Evolutionary conservation across 2,797 vertebrate species (phyloP).

Genomic region (Gouania willdenowi): DNA sequence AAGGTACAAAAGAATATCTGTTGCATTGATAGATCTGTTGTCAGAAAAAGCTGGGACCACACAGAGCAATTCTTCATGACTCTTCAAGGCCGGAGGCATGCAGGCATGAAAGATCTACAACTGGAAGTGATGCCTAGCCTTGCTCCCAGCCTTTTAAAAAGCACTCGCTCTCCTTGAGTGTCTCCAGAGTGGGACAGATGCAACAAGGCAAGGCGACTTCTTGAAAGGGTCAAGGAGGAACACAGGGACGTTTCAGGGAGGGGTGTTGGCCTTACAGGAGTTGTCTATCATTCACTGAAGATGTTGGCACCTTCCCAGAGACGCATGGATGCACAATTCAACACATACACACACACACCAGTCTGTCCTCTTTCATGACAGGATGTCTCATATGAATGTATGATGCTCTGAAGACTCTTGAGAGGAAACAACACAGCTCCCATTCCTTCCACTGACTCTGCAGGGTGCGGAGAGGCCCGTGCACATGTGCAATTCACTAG

Average conservation of each 20-base stretch:
- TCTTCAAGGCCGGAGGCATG: conserved; percentile 60
- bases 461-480: conserved; percentile 36
- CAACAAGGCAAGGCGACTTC: conserved; percentile 60
- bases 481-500: conserved; percentile 52
- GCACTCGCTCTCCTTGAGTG: conserved; percentile 64
- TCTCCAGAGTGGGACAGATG: conserved; percentile 65
- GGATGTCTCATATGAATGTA: conserved; percentile 53
- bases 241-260: conserved; percentile 41
- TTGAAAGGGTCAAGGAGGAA: conserved; percentile 66
- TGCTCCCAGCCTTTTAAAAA: conserved; percentile 57
- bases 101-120: conserved; percentile 57
- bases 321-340: conserved; percentile 20
- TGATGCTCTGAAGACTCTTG: conserved; percentile 49
- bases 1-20: conserved; percentile 25
- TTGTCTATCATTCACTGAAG: conserved; percentile 60
- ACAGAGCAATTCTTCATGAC: conserved; percentile 57
- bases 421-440: conserved; percentile 56
- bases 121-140: conserved; percentile 55
- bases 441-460: conserved; percentile 26
- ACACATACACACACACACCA: conserved; percentile 14
- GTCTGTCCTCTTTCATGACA: conserved; percentile 35
- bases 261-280: conserved; percentile 43
- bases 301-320: conserved; percentile 49
- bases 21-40: conserved; percentile 45
- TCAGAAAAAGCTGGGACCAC: conserved; percentile 52